Base-by-base conservation (phyloP, 1,140 invertebrate species). In the Drosophila paulistorum region DNA sequence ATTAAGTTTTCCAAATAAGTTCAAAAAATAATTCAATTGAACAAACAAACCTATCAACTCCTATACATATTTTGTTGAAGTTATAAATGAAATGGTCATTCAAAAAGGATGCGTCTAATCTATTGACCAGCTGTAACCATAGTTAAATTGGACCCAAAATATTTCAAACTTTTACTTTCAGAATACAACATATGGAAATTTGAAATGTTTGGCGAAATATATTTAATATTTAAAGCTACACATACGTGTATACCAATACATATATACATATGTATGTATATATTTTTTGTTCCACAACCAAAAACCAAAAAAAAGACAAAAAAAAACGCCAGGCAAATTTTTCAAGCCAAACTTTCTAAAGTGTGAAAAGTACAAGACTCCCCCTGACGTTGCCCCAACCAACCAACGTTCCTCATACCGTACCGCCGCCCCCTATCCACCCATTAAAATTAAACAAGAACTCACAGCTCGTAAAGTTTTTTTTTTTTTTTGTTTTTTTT, bases 271-370 rank as follows among this genome's bases (percentile, higher is more conserved):
- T 2, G 1, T 23, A 23, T 2, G 2, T 23, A 23, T 23, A 23
- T 23, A 23, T 14, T 2, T 23, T 51, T 51, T 51, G 45, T 51
- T 51, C 13, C 45, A 51, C 45, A 11, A 20, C 17, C 17, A 51
- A 51, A 23, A 48, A 26, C 26, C 26, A 23, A 17, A 48, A 41
- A 67, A 70, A 10, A 51, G 35, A 23, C 58, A 35, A 68, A 61
- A 14, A 48, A 60, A 57, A 67, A 23, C 35, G 54, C 39, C 51
- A 60, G 55, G 57, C 75, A 81, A 76, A 85, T 70, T 68, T 75
- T 74, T 74, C 45, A 51, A 86, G 77, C 76, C 77, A 65, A 81
- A 81, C 80, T 81, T 81, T 81, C 79, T 81, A 81, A 81, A 81
- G 73, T 82, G 64, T 74, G 76, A 71, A 63, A 83, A 78, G 62